phyloP scores from a whole-genome alignment of 2,888 invertebrate species.

The Perdita meconis region DNA sequence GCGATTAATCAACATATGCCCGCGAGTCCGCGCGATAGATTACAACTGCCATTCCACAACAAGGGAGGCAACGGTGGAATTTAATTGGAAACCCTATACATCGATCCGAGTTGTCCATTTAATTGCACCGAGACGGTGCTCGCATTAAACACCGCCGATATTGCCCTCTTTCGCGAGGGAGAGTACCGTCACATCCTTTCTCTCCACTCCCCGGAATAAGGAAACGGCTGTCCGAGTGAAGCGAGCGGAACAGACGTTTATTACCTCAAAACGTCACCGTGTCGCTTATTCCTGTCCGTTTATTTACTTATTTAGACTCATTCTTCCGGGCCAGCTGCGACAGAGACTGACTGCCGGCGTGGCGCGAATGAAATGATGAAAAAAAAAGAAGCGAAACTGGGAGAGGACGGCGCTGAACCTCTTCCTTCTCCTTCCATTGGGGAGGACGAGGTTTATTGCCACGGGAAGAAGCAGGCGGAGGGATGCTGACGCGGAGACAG shows the following conservation, averaged over 20 bases:
- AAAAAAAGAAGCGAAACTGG: neutral
- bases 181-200: neutral
- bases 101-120: constrained; percentile 10
- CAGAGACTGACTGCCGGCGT: neutral
- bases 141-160: constrained; percentile 25
- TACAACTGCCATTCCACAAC: neutral
- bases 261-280: constrained; percentile 37
- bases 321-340: constrained; percentile 7
- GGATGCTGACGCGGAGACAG: constrained; percentile 5
- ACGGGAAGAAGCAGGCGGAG: neutral
- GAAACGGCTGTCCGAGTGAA: neutral
- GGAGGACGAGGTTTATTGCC: constrained; percentile 41
- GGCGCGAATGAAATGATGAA: constrained; percentile 27
- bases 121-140: constrained; percentile 27
- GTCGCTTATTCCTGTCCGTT: constrained; percentile 36
- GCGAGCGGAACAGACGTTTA: constrained; percentile 28
- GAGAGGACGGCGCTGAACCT: neutral
- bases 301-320: constrained; percentile 54
- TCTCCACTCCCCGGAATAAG: neutral
- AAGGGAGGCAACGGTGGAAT: neutral
- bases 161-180: constrained; percentile 2
- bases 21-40: constrained; percentile 14
- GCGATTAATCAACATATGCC: constrained; percentile 8
- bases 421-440: neutral
- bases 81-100: constrained; percentile 17